A percentile compares a stretch with the other conserved stretches of the same genome.
Evolutionary conservation across 2,888 invertebrate species (phyloP).

Genomic region (Biston betularia): DNA sequence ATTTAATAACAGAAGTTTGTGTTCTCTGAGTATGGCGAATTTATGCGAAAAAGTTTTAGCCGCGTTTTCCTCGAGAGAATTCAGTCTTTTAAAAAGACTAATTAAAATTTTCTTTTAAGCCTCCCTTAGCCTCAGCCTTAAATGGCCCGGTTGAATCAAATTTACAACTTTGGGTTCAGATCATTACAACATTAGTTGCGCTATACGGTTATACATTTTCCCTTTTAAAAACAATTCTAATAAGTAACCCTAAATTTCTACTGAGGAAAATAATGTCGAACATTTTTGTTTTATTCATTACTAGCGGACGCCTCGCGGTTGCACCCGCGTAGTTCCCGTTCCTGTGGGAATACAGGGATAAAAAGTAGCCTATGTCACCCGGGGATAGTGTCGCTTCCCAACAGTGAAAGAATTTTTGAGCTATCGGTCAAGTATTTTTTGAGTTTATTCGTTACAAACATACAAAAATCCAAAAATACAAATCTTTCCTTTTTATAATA

Average conservation of each 20-base stretch:
- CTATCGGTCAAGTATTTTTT: too few relatives aligned
- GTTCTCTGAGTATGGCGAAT: slow-evolving; percentile 8
- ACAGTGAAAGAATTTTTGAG: too few relatives aligned
- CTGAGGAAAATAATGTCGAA: too few relatives aligned
- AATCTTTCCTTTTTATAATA: too few relatives aligned
- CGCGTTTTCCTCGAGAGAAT: slow-evolving; percentile 36
- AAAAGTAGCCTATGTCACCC: too few relatives aligned
- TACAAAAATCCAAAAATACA: too few relatives aligned
- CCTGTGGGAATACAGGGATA: too few relatives aligned
- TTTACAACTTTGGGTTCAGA: slow-evolving; percentile 29
- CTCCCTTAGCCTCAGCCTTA: slow-evolving; percentile 32
- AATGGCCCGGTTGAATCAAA: slow-evolving; percentile 24
- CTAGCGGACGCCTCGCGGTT: too few relatives aligned
- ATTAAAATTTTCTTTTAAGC: slow-evolving; percentile 38
- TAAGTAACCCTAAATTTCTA: not conserved
- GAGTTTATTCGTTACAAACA: too few relatives aligned
- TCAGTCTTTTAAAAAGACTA: slow-evolving; percentile 41
- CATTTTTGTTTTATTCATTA: too few relatives aligned
- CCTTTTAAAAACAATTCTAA: not conserved
- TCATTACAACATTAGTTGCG: slow-evolving; percentile 1
- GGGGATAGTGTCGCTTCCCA: too few relatives aligned
- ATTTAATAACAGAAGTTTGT: not conserved
- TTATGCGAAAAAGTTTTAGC: slow-evolving; percentile 35
- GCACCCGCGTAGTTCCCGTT: too few relatives aligned
- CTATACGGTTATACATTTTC: not conserved